These are phyloP conservation scores for Stenichneumon culpator DNA, from an alignment of 2,888 invertebrate genomes.

Conservation along the genomic window DNA sequence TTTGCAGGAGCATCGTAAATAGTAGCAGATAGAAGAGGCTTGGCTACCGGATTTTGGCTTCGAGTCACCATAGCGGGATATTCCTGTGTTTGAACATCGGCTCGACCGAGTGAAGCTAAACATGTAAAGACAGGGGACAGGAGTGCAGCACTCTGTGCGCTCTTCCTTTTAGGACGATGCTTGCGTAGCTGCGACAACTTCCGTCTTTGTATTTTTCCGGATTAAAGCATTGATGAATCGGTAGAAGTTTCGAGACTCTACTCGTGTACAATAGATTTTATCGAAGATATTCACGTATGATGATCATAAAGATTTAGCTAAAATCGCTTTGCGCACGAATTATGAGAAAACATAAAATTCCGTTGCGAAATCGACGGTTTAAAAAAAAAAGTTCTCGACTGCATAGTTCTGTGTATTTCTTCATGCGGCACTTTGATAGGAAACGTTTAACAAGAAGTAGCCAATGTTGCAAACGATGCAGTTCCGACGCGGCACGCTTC, in stretches of 20 bases:
- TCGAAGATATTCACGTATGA: constrained; percentile 8
- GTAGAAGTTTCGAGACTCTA: constrained; percentile 1
- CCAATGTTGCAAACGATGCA: constrained; percentile 16
- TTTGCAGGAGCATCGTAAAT: constrained; percentile 49
- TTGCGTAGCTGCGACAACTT: constrained; percentile 80
- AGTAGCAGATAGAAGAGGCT: constrained; percentile 28
- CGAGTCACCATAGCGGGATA: constrained; percentile 41
- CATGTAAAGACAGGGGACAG: constrained; percentile 55
- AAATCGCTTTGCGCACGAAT: not conserved
- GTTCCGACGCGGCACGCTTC: constrained; percentile 63
- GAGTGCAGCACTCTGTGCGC: constrained; percentile 64
- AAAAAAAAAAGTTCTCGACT: not conserved
- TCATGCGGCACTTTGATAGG: not conserved
- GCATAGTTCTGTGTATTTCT: not conserved
- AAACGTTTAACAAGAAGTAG: not conserved
- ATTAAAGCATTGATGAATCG: constrained; percentile 37
- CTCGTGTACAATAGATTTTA: not conserved
- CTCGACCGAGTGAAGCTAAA: constrained; percentile 69
- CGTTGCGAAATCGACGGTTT: not conserved
- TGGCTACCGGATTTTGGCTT: constrained; percentile 63
- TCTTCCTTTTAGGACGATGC: constrained; percentile 73
- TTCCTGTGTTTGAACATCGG: constrained; percentile 72
- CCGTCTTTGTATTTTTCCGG: constrained; percentile 64
- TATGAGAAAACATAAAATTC: not conserved
- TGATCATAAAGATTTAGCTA: not conserved